phyloP scores from a whole-genome alignment of 2,888 invertebrate species.

The Ellobium chinense region DNA sequence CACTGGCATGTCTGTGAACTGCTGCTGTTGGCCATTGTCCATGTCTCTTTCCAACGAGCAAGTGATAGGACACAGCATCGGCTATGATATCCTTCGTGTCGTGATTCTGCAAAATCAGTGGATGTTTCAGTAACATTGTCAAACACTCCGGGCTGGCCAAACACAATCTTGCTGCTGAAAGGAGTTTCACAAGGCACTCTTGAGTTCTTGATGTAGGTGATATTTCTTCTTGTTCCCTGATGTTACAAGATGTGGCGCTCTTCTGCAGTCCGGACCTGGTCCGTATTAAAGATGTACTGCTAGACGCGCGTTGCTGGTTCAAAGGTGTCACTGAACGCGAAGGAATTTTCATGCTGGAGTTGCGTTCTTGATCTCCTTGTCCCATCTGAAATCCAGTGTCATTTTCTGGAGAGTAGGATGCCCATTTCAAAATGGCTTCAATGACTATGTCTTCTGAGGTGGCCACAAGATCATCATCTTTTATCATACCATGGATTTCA shows the following conservation, averaged over 20 bases:
- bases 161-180: background rate
- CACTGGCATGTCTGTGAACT: background rate
- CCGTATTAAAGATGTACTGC: too few species aligned
- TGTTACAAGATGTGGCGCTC: background rate
- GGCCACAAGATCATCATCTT: background rate
- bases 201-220: background rate
- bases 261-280: too few species aligned
- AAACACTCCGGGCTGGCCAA: background rate
- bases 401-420: background rate
- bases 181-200: background rate
- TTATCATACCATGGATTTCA: background rate
- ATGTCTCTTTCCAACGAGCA: background rate
- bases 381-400: too few species aligned
- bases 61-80: background rate
- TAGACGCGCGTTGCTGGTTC: too few species aligned
- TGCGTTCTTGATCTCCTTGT: too few species aligned
- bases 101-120: background rate
- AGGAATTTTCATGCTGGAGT: too few species aligned
- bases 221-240: background rate
- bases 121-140: background rate
- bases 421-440: background rate
- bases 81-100: background rate
- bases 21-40: background rate
- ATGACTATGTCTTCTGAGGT: background rate
- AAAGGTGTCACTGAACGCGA: too few species aligned